Evolutionary conservation across 2,113 vertebrate species (phyloP), one percentile per base, ranked within the genome.

Genomic region (Tenebrosternarchus preto): DNA sequence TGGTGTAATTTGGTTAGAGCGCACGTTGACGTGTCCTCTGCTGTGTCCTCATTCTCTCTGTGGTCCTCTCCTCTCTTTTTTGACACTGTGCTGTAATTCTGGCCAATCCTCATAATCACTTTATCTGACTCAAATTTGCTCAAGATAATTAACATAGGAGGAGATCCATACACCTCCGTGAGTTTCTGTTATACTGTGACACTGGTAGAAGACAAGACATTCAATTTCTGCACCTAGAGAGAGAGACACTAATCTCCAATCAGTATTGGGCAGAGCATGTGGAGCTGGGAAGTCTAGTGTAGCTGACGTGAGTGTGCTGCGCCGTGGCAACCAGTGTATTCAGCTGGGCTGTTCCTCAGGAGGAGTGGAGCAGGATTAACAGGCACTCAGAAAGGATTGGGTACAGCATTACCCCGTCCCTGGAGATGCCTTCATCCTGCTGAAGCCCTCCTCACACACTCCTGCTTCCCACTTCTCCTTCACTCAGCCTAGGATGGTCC

Each of bases 71-170:
- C 85, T 80, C 86, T 85, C 89, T 88, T 89, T 90, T 90, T 87
- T 92, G 86, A 88, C 88, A 91, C 86, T 15, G 3, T 46, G 86
- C 88, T 90, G 89, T 93, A 93, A 93, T 92, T 92, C 86, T 90
- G 86, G 92, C 92, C 91, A 87, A 87, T 88, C 85, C 87, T 89
- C 89, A 91, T 92, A 94, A 93, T 92, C 92, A 88, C 91, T 86
- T 82, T 93, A 93, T 93, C 92, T 89, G 90, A 92, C 92, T 92
- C 73, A 86, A 91, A 92, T 93, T 92, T 93, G 92, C 91, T 91
- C 90, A 91, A 91, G 91, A 91, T 92, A 93, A 94, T 93, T 92
- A 94, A 90, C 90, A 89, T 86, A 90, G 91, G 91, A 92, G 89
- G 91, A 92, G 91, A 90, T 89, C 90, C 91, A 90, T 88, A 90